Base-by-base conservation (phyloP, 2,797 vertebrate genomes). In the Falco rusticolus region DNA sequence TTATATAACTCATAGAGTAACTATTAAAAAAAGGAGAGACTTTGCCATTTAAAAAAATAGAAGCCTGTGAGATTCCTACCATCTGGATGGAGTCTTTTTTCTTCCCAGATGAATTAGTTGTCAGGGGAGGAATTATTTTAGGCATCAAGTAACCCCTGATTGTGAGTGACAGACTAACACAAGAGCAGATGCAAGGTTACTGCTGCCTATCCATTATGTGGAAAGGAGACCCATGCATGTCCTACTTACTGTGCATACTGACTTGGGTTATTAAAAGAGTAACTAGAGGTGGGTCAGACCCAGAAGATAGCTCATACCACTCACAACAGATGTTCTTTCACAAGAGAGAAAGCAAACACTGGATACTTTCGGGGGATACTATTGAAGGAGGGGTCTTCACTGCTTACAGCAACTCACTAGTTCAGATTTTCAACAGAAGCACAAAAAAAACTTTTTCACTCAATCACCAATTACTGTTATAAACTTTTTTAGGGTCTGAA, bases 81-180 rank as follows among this genome's bases (percentile, higher is more conserved):
- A 96, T 97, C 95, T 96, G 96, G 93, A 97, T 75, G 93, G 96
- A 97, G 95, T 95, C 92, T 89, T 95, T 97, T 96, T 96, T 96
- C 96, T 95, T 93, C 94, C 93, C 95, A 96, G 92, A 96, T 96
- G 96, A 97, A 96, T 97, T 96, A 93, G 92, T 97, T 96, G 95
- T 96, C 94, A 96, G 78, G 95, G 93, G 75, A 96, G 89, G 90
- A 96, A 92, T 93, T 89, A 93, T 96, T 96, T 96, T 94, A 93
- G 87, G 91, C 89, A 94, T 95, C 94, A 34, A 76, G 61, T 97
- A 95, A 94, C 95, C 91, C 72, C 89, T 88, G 89, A 76, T 57
- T 89, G 56, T 92, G 93, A 91, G 88, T 69, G 96, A 96, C 97
- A 97, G 96, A 95, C 95, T 96, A 80, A 95, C 92, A 93, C 93